Conservation (phyloP, 1,140 invertebrate genomes). For the Pseudomyrmex sp. region DNA sequence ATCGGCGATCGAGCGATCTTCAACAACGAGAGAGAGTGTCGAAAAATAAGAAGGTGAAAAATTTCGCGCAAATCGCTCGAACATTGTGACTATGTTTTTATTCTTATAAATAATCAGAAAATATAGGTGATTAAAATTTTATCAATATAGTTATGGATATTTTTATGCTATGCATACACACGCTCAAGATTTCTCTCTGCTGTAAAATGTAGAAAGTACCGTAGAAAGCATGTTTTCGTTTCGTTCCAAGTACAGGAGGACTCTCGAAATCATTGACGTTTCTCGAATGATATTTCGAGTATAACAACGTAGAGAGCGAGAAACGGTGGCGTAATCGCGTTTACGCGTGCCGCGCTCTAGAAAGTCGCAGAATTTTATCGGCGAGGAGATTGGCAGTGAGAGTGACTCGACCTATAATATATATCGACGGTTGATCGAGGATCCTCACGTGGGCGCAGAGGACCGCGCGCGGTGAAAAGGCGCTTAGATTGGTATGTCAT, state of each 20-base stretch:
- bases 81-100: no score
- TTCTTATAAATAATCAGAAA: background rate
- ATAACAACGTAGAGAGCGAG: conserved; percentile 23
- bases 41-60: conserved; percentile 53
- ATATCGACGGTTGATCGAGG: conserved; percentile 38
- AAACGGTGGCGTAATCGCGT: conserved; percentile 47
- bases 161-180: background rate
- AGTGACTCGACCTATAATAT: conserved; percentile 53
- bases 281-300: conserved; percentile 33
- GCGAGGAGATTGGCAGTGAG: conserved; percentile 59
- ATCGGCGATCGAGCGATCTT: conserved; percentile 72
- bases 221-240: background rate
- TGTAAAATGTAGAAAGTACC: no score
- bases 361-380: conserved; percentile 51
- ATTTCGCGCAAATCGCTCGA: background rate
- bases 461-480: conserved; percentile 30
- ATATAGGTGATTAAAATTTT: background rate
- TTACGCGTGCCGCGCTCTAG: conserved; percentile 56
- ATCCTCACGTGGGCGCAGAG: conserved; percentile 20
- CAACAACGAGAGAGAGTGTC: conserved; percentile 63
- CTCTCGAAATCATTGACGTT: conserved; percentile 22
- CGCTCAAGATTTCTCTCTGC: background rate
- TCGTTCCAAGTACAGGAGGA: background rate
- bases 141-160: background rate
- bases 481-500: conserved; percentile 49